A percentile compares a stretch with the other conserved stretches of the same genome.
Conservation (phyloP, 2,113 vertebrate species). For the Acrocephalus arundinaceus region DNA sequence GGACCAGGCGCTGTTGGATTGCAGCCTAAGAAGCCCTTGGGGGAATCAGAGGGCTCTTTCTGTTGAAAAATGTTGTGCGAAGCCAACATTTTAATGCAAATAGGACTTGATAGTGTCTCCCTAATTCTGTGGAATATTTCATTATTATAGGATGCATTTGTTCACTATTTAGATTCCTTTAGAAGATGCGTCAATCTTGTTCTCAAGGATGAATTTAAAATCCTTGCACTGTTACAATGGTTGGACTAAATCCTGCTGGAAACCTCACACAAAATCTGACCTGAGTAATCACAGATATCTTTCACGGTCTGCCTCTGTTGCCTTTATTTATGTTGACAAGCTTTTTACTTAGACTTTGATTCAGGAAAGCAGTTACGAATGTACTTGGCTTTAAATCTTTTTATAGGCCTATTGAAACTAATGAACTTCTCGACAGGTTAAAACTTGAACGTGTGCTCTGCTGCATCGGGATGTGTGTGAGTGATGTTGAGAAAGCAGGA, state of each 20-base stretch:
- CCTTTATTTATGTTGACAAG: conserved; percentile 46
- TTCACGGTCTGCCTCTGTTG: background rate
- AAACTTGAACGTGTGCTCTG: background rate
- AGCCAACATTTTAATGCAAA: background rate
- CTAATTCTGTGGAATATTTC: background rate
- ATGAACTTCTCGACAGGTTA: background rate
- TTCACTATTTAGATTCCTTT: background rate
- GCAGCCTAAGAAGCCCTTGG: background rate
- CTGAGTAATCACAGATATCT: background rate
- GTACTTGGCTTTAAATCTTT: conserved; percentile 26
- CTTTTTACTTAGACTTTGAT: conserved; percentile 13
- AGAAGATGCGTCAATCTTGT: background rate
- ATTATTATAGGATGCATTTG: background rate
- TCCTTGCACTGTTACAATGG: background rate
- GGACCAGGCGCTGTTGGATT: rapidly evolving
- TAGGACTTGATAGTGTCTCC: background rate
- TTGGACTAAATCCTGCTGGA: background rate
- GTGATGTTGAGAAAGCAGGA: background rate
- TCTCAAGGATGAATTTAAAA: background rate
- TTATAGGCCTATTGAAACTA: background rate
- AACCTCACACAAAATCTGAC: background rate
- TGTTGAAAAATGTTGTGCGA: background rate
- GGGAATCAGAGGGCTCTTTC: background rate
- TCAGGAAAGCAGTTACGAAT: background rate
- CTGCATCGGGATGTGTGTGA: background rate